Evolutionary conservation across 92 coral and sea anemone species (phyloP).

Genomic region (Epizoanthus scotinus): DNA sequence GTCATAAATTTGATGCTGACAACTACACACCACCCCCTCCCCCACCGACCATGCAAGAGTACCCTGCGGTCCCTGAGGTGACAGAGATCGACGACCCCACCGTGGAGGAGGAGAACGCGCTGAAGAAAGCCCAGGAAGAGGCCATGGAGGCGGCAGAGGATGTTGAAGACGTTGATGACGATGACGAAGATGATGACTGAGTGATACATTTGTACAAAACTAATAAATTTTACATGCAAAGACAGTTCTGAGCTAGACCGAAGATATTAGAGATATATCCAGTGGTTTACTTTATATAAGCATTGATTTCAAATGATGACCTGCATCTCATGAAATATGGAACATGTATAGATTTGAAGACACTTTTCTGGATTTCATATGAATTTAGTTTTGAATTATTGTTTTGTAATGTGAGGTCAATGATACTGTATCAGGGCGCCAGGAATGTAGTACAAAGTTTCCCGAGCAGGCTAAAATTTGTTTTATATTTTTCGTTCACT

Average conservation of each 20-base stretch:
- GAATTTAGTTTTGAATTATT: no score
- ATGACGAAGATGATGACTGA: conserved; percentile 90
- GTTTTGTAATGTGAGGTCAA: no score
- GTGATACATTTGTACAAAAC: not conserved
- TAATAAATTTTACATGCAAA: not conserved
- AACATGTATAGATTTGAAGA: no score
- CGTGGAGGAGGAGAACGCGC: conserved; percentile 94
- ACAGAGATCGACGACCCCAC: conserved; percentile 98
- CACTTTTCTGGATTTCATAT: no score
- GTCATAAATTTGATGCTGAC: conserved; percentile 86
- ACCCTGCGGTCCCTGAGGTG: conserved; percentile 83
- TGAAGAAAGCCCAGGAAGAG: conserved; percentile 90
- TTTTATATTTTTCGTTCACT: no score
- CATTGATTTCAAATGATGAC: no score
- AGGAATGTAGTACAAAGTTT: no score
- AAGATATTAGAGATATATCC: not conserved
- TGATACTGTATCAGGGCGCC: no score
- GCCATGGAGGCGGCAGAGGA: conserved; percentile 96
- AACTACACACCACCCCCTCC: conserved; percentile 98
- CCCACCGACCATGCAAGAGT: conserved; percentile 93
- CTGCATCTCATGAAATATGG: no score
- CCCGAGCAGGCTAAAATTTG: no score
- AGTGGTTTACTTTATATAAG: no score
- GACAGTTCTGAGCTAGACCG: not conserved
- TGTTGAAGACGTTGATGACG: conserved; percentile 97